Base-by-base conservation (phyloP, 2,888 invertebrate species). In the Ichneumon xanthorius region DNA sequence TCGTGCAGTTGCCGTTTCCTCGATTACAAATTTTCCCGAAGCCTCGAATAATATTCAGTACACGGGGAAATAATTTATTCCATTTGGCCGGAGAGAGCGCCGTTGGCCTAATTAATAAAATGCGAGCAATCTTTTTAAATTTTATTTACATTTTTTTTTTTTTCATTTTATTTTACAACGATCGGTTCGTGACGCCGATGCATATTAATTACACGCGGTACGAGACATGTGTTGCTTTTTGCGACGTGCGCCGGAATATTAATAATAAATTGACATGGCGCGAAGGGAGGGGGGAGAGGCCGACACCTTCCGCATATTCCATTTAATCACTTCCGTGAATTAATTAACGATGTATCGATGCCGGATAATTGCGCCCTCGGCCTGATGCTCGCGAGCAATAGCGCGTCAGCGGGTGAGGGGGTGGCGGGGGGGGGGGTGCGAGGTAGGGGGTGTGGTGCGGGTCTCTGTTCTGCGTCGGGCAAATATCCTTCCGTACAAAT, bases 41-140 rank as follows among this genome's bases (percentile, higher is more conserved):
- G 68, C 70, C 68, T 63, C 68, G 63, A 73, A 68, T 75, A 82
- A 79, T 82, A 81, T 82, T 82, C 75, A 65, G 16, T 48, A 71
- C 85, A 82, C 76, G 85, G 71, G 82, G 71, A 81, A 75, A 70
- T 71, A 75, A 85, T 85, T 85, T 65, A 70, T 85, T 79, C 48
- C 37, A 45, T 79, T 65, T 33, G 30, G 33, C n/a, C 30, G 63
- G 19, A 22, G 48, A 26, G 77, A 9, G 61, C 5, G 40, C 33
- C 73, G 76, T 45, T 75, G 75, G 72, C 63, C 78, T 81, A 81
- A 84, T 84, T 84, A 78, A 68, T 84, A 84, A 81, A 78, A 84
- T 81, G 19, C 63, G 5, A 63, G 40, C 16, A 40, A 84, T 81
- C 22, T 19, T 19, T 55, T 22, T 22, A 19, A 19, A 22, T 50